A percentile compares a stretch with the other conserved stretches of the same genome.
These are phyloP conservation scores for Cheilosia variabilis DNA, from an alignment of 2,888 invertebrate species.

Conservation along the genomic window DNA sequence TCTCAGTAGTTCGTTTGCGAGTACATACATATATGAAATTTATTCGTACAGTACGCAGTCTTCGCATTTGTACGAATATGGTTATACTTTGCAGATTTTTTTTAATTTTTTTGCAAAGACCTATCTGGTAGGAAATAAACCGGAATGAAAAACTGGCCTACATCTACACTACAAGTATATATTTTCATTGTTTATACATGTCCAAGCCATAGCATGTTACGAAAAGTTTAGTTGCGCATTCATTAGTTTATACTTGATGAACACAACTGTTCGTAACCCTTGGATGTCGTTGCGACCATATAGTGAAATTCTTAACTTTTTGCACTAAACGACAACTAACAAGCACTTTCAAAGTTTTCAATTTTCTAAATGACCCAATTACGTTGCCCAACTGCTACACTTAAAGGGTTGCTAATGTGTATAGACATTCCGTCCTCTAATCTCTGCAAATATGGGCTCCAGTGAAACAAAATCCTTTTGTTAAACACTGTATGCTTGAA, in stretches of 20 bases:
- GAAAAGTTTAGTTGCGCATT: not conserved
- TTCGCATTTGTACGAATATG: too few relatives aligned
- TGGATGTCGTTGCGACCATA: conserved; percentile 35
- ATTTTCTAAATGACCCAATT: conserved; percentile 70
- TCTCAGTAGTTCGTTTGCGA: too few relatives aligned
- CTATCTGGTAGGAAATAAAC: too few relatives aligned
- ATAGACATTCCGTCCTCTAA: conserved; percentile 44
- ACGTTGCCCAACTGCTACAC: conserved; percentile 54
- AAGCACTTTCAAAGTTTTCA: conserved; percentile 68
- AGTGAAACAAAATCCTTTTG: conserved; percentile 66
- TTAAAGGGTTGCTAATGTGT: conserved; percentile 48
- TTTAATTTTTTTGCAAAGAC: too few relatives aligned
- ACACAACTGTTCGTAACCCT: conserved; percentile 23
- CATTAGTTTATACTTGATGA: conserved; percentile 36
- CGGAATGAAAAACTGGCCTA: too few relatives aligned
- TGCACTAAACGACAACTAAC: conserved; percentile 63
- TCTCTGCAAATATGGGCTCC: conserved; percentile 62
- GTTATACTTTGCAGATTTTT: too few relatives aligned
- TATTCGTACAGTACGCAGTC: too few relatives aligned
- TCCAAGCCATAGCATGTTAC: not conserved
- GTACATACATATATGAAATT: too few relatives aligned
- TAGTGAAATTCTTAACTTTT: conserved; percentile 50
- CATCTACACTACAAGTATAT: too few relatives aligned
- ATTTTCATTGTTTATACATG: not conserved
- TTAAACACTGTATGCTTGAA: conserved; percentile 44